Evolutionary conservation across 30 jellyfish, hydroid and myxozoan species (phyloP), one percentile per base, ranked within the genome.

Genomic region (Pseudorhiza aurosa): DNA sequence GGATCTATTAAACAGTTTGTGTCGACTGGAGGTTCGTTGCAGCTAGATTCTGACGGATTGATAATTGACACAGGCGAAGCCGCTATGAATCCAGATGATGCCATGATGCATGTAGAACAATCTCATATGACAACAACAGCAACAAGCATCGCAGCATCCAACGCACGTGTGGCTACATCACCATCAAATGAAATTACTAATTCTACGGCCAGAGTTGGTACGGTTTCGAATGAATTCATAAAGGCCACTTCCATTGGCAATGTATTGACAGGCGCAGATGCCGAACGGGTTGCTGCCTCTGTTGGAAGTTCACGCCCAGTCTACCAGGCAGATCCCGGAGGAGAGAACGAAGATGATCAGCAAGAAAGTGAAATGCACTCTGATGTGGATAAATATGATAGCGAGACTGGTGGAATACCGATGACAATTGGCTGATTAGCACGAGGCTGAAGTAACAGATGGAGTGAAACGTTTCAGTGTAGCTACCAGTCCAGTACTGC

Each of bases 31-130:
- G 75, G 60, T 10, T 50, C 86, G 4, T 24, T 72, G 32, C 86
- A 72, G 46, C 64, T 72, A 2, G 86, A 72, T 19, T 49, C 86
- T 2, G 86, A 72, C 7, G 86, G 86, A 9, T 44, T 72, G 65
- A 72, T 72, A 12, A 72, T 72, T n/a, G 86, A 72, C 17, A 72
- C 86, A 30, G 60, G 67, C 45, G 65, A 36, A 0, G 58, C 30
- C 17, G n/a, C 85, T 0, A n/a, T 71, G 37, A 68, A 68, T 43
- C 67, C 82, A 0, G 67, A 68, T 17, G 83, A 46, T 33, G 58
- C 65, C 2, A 31, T 51, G 50, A 53, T 72, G 75, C 27, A 53
- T 10, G 44, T 53, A 22, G 72, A 56, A 10, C 75, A 72, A 19
- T 64, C 40, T 18, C 57, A 28, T 33, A 29, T 51, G 8, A 8